Base-by-base conservation (phyloP, 2,113 vertebrate species). In the Pseudorasbora parva region DNA sequence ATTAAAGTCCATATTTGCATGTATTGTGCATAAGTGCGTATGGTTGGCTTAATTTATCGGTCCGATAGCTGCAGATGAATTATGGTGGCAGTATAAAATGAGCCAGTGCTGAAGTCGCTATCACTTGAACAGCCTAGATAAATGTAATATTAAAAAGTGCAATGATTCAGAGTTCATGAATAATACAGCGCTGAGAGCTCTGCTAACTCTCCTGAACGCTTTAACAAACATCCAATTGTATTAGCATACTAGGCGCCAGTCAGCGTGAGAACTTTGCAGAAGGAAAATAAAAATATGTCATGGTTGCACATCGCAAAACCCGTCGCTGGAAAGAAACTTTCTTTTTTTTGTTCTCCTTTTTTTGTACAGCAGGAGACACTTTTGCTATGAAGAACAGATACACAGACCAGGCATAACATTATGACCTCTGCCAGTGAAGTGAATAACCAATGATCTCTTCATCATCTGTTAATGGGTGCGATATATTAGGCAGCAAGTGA, bases 91-190 rank as follows among this genome's bases (percentile, higher is more conserved):
- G 71, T 47, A 49, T 41, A n/a, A 76, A 27, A 41, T 3, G 37
- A 30, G 17, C 25, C 41, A 10, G 30, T 21, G 43, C 27, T 74
- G 69, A 59, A 30, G 19, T 73, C 1, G 7, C 41, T 73, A 75
- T 82, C 17, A 45, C 81, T 27, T 62, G 71, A 75, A 51, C 21
- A 43, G 74, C 21, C 74, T 41, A 27, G 64, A 78, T 57, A 73
- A 78, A 87, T 87, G 21, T 74, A 79, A 78, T 82, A 87, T 79
- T 82, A 75, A 82, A 69, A 69, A 82, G 79, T 69, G 75, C 62
- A 82, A 57, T 51, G 56, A 15, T 51, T 84, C 64, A 54, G n/a
- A 17, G 73, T 74, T 85, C 83, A 85, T 85, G 83, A 87, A 87
- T 82, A 84, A 87, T 82, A 84, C 74, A 87, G 77, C 11, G 47